Evolutionary conservation across 1,140 invertebrate species (phyloP).

Genomic region (Anagrus nilaparvatae): DNA sequence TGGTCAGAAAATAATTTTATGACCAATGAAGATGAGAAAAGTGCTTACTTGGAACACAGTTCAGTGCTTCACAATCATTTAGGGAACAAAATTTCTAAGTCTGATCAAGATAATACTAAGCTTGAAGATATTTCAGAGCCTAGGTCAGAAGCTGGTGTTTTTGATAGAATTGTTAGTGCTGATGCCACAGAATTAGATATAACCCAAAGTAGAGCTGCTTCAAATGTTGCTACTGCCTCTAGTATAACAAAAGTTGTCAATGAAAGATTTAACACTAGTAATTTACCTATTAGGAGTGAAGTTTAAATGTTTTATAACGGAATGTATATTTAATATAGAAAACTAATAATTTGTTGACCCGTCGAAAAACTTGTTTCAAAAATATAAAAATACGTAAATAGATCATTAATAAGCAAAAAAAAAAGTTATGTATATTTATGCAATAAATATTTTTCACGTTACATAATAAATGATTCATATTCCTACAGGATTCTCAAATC

Average conservation of each 20-base stretch:
- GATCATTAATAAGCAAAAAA: no score
- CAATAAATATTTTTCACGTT: no score
- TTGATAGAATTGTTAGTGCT: constrained; percentile 27
- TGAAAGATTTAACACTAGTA: constrained; percentile 14
- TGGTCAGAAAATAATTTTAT: constrained; percentile 18
- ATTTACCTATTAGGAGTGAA: no score
- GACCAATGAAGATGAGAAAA: no score
- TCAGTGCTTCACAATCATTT: constrained; percentile 29
- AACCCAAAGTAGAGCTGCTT: no score
- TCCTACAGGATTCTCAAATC: no score
- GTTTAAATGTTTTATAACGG: no score
- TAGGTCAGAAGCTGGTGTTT: constrained; percentile 21
- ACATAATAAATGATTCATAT: no score
- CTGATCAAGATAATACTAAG: constrained; percentile 16
- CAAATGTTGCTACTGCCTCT: constrained; percentile 18
- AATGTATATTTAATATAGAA: no score
- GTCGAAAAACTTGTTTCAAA: constrained; percentile 40
- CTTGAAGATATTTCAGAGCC: constrained; percentile 22
- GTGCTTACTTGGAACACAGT: constrained; percentile 30
- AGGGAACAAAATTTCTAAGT: constrained; percentile 16
- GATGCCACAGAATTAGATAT: constrained; percentile 31
- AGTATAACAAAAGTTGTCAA: constrained; percentile 22
- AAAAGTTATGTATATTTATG: no score
- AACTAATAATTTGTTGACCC: no score
- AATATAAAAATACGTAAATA: constrained; percentile 34